A percentile compares a stretch with the other conserved stretches of the same genome.
Conservation (phyloP, 2,113 vertebrate genomes). For the Halcyon senegalensis region DNA sequence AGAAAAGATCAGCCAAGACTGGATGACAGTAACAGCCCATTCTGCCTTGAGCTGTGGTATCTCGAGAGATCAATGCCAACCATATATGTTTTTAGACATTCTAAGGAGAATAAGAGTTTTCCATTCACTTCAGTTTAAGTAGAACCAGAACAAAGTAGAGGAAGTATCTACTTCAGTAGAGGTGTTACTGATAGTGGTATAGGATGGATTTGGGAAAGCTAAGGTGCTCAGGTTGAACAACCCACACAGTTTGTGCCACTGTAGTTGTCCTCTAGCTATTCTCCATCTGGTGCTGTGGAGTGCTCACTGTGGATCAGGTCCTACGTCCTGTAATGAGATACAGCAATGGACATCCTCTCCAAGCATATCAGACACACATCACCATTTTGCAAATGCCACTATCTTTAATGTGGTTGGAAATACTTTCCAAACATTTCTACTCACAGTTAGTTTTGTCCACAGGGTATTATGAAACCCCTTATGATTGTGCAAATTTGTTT, state of each 20-base stretch:
- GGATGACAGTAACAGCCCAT: background rate
- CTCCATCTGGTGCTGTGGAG: background rate
- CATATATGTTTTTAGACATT: background rate
- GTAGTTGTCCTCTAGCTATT: background rate
- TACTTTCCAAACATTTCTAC: background rate
- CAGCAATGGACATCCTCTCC: background rate
- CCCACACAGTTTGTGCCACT: background rate
- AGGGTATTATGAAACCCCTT: background rate
- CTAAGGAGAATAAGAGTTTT: background rate
- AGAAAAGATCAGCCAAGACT: background rate
- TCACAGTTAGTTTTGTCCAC: background rate
- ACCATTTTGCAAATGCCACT: background rate
- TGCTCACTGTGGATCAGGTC: background rate
- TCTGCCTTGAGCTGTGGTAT: background rate
- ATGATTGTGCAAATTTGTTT: background rate
- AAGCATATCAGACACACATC: background rate
- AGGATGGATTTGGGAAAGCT: background rate
- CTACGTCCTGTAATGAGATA: background rate
- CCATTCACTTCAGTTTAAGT: background rate
- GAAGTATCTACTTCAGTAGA: background rate
- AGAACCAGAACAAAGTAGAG: background rate
- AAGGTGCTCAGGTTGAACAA: background rate
- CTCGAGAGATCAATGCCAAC: background rate
- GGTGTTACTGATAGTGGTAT: background rate
- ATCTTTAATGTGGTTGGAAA: background rate